phyloP scores from a whole-genome alignment of 2,113 vertebrate species.

The Notothenia coriiceps region DNA sequence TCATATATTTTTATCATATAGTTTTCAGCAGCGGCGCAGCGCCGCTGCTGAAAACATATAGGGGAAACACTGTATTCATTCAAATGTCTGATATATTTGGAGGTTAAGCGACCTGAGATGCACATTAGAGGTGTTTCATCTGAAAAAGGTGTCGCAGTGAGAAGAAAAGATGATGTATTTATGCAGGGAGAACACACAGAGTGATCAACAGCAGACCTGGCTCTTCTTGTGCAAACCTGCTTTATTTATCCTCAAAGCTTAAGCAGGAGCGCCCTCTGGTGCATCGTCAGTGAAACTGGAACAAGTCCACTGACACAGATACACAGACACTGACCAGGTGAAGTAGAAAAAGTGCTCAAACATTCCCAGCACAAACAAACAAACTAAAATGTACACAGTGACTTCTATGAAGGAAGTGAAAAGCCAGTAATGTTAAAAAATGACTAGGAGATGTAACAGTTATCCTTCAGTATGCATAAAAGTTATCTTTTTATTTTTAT shows the following conservation, averaged over 20 bases:
- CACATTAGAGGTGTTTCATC: neutral
- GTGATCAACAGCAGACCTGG: neutral
- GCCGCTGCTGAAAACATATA: too few species aligned
- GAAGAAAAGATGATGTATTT: neutral
- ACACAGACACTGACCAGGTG: neutral
- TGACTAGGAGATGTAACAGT: neutral
- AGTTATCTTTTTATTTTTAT: neutral
- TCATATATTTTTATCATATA: too few species aligned
- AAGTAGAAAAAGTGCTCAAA: neutral
- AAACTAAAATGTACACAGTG: too few species aligned
- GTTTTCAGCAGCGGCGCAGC: too few species aligned
- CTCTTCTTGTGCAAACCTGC: neutral
- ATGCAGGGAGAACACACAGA: neutral
- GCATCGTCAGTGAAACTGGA: constrained; percentile 21
- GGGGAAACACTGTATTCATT: too few species aligned
- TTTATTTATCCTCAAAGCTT: constrained; percentile 15
- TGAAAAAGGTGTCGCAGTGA: neutral
- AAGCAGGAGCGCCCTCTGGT: constrained; percentile 70
- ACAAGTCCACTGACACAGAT: neutral
- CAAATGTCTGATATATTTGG: neutral
- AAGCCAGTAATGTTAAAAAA: neutral
- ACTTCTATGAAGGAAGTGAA: neutral
- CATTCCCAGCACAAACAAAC: too few species aligned
- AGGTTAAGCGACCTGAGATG: neutral
- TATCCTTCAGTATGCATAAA: neutral